These are phyloP conservation scores for Oreocharis arfaki DNA, from an alignment of 2,113 vertebrate species.

Conservation along the genomic window DNA sequence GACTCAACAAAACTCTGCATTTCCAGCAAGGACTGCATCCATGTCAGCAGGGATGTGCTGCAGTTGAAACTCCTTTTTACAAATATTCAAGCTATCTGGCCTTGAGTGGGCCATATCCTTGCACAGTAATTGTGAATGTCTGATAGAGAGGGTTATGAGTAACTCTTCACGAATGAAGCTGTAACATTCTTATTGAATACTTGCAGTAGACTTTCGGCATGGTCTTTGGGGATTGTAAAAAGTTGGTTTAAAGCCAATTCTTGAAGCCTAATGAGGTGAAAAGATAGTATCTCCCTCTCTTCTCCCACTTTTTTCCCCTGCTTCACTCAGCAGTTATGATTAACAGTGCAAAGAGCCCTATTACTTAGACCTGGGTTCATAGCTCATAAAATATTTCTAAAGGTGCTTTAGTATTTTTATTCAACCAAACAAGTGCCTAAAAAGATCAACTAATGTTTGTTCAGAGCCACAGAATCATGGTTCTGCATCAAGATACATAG, in stretches of 20 bases:
- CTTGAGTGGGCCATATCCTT: neutral
- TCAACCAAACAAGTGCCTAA: neutral
- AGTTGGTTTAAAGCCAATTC: neutral
- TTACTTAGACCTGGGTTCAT: neutral
- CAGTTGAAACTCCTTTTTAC: neutral
- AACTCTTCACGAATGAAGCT: neutral
- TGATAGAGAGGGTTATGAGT: neutral
- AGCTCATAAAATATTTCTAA: neutral
- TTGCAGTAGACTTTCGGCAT: neutral
- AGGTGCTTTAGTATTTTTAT: neutral
- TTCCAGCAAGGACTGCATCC: neutral
- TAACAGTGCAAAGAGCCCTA: neutral
- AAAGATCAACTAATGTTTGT: neutral
- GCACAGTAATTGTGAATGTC: neutral
- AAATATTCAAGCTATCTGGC: neutral
- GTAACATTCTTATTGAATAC: neutral
- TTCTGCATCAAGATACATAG: neutral
- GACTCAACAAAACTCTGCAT: neutral
- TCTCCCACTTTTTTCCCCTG: accelerated
- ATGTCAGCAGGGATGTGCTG: neutral
- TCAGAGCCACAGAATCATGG: neutral
- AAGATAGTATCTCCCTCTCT: neutral
- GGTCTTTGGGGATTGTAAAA: neutral
- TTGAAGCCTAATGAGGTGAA: neutral
- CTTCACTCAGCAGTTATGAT: neutral